Conservation (phyloP, 2,888 invertebrate species). For the Dorcus parallelipipedus region DNA sequence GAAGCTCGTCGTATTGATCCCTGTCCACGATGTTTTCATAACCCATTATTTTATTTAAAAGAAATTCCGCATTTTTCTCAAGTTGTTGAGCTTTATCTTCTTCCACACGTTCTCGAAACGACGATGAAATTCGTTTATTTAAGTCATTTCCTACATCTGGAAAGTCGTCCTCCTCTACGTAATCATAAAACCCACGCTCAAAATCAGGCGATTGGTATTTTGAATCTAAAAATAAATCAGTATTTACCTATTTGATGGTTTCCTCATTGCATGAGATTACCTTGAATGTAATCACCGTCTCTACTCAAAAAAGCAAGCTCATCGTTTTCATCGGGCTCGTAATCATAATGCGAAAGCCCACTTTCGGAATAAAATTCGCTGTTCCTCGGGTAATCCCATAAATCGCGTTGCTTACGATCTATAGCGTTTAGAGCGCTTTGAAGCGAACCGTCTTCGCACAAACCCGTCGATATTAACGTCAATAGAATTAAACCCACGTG, state of each 20-base stretch:
- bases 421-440: constrained; percentile 50
- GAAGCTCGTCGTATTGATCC: constrained; percentile 50
- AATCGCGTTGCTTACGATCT: constrained; percentile 48
- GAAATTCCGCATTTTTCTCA: constrained; percentile 38
- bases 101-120: constrained; percentile 56
- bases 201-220: neutral
- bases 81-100: constrained; percentile 51
- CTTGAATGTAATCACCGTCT: constrained; percentile 11
- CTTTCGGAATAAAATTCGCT: constrained; percentile 21
- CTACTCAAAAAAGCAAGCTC: constrained; percentile 25
- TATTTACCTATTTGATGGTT: too few relatives aligned
- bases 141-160: constrained; percentile 22
- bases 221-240: neutral
- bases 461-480: constrained; percentile 11
- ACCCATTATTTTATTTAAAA: constrained; percentile 44
- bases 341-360: constrained; percentile 5
- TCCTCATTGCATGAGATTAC: constrained; percentile 1
- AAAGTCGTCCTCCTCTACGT: constrained; percentile 32
- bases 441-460: constrained; percentile 47
- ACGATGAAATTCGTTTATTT: constrained; percentile 50
- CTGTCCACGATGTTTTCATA: constrained; percentile 45
- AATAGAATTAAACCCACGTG: constrained; percentile 11
- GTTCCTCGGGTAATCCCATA: constrained; percentile 29
- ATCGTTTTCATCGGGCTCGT: constrained; percentile 18
- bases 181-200: constrained; percentile 26